Evolutionary conservation across 2,888 invertebrate genomes (phyloP).

Genomic region (Melitaea athalia): DNA sequence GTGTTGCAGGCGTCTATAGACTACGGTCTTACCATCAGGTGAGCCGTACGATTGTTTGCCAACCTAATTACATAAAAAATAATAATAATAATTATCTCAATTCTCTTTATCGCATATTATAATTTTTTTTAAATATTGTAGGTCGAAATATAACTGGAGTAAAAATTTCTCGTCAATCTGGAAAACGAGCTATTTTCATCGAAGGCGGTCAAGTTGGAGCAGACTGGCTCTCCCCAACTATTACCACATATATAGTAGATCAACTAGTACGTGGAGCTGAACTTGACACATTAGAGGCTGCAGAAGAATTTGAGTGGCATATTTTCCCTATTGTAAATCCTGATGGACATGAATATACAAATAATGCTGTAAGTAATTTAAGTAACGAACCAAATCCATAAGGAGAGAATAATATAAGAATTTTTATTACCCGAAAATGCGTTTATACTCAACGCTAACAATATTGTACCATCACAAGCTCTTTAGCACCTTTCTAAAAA

Average conservation of each 20-base stretch:
- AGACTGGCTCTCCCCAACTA: constrained; percentile 88
- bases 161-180: constrained; percentile 60
- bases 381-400: constrained; percentile 9
- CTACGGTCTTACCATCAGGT: too few species aligned
- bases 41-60: too few species aligned
- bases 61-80: too few species aligned
- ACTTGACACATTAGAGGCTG: constrained; percentile 69
- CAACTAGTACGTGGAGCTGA: constrained; percentile 83
- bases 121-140: constrained; percentile 41
- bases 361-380: constrained; percentile 72
- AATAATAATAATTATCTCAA: too few species aligned
- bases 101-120: neutral
- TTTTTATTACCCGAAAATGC: too few species aligned
- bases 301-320: constrained; percentile 86
- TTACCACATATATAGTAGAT: constrained; percentile 83
- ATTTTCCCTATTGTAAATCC: constrained; percentile 89
- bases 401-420: neutral
- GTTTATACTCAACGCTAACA: too few species aligned
- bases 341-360: constrained; percentile 88
- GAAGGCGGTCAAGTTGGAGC: constrained; percentile 86
- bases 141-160: constrained; percentile 76
- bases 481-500: too few species aligned
- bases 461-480: too few species aligned
- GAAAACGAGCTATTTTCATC: constrained; percentile 58
- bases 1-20: too few species aligned